Evolutionary conservation across 2,888 invertebrate genomes (phyloP), one percentile per base, ranked within the genome.

Genomic region (Dascillus cervinus): DNA sequence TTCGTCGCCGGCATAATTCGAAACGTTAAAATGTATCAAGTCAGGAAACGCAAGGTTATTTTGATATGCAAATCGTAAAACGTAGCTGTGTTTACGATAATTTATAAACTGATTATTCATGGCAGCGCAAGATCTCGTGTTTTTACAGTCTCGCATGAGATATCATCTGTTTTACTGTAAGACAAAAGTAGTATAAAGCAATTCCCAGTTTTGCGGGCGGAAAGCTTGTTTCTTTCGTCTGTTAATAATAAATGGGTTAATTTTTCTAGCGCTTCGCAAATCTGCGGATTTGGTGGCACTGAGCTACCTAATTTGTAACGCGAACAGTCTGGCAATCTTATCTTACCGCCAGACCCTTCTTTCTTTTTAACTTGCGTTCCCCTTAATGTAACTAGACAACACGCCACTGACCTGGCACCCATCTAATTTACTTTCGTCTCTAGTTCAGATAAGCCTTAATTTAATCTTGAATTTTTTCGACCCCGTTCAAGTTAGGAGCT

Each of bases 231-330:
- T 52, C 56, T 55, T 56, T 52, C 53, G 52, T 49, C 51, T 55
- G 53, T 62, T 60, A 62, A 62, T 62, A 60, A 61, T 62, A 58
- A 60, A 62, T 62, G 56, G 57, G 55, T 58, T 61, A 61, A 62
- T 62, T 62, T 63, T 62, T 62, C 60, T 54, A 52, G 55, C 52
- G 58, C 53, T 55, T 57, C 52, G 53, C 56, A 57, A 60, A 59
- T 58, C 45, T 43, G 35, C 40, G 41, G 39, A 45, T 41, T 37
- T 39, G 35, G 32, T 32, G 46, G 49, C 49, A 46, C 47, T 47
- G 50, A 56, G 55, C 53, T 49, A 44, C 49, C 58, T 61, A 60
- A 61, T 61, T 61, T 61, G 61, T 60, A 58, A 60, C 55, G 43
- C 50, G 54, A 55, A 49, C 46, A 46, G 51, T 52, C 53, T 50